Evolutionary conservation across 1,140 invertebrate species (phyloP).

Genomic region (Odontomachus brunneus): DNA sequence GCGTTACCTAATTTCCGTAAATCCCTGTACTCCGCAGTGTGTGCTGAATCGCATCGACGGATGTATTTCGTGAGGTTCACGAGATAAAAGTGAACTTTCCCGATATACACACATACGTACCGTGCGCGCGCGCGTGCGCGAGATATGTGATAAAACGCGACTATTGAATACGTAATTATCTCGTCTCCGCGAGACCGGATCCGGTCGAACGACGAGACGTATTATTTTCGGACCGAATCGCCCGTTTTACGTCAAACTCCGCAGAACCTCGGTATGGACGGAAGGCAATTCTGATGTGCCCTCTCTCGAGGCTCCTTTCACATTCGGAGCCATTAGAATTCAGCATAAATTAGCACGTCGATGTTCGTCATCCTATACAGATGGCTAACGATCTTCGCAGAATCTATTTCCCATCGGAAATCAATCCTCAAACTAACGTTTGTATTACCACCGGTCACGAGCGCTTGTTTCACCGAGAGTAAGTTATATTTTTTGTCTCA

Average conservation of each 20-base stretch:
- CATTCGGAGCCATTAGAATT: slow-evolving; percentile 19
- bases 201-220: background rate
- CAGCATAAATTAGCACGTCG: slow-evolving; percentile 41
- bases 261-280: slow-evolving; percentile 18
- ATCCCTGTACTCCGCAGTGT: background rate
- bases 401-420: slow-evolving; percentile 10
- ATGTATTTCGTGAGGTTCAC: background rate
- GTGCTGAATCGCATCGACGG: background rate
- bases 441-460: background rate
- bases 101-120: slow-evolving; percentile 9
- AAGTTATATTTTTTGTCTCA: background rate
- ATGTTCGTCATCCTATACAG: slow-evolving; percentile 26
- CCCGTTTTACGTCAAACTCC: slow-evolving; percentile 22
- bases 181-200: background rate
- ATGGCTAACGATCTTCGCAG: slow-evolving; percentile 7
- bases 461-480: background rate
- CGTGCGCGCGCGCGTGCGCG: slow-evolving; percentile 2
- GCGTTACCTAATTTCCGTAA: slow-evolving; percentile 45
- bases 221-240: slow-evolving; percentile 38
- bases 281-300: slow-evolving; percentile 14
- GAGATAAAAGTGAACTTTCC: background rate
- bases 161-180: slow-evolving; percentile 28
- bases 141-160: slow-evolving; percentile 19
- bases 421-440: background rate
- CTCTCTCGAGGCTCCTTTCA: background rate